Evolutionary conservation across 2,888 invertebrate genomes (phyloP).

Genomic region (Drosophila recens): DNA sequence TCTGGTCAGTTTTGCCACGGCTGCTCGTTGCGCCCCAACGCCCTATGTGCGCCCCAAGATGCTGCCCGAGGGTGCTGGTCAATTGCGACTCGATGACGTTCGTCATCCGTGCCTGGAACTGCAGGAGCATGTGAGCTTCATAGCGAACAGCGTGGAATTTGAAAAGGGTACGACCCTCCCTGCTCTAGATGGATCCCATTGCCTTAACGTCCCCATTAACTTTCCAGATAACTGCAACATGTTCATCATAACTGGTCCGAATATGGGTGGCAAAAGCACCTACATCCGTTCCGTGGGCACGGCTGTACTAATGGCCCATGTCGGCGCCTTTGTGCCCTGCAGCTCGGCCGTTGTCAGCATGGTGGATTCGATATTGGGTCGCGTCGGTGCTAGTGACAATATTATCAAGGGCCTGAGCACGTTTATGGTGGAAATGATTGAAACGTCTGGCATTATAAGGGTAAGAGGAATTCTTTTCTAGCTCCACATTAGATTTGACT

Average conservation of each 20-base stretch:
- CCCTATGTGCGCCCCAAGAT: conserved; percentile 93
- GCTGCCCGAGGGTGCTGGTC: conserved; percentile 87
- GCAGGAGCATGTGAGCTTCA: conserved; percentile 94
- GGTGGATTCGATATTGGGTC: conserved; percentile 93
- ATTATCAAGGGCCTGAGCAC: conserved; percentile 97
- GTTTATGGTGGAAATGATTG: conserved; percentile 99
- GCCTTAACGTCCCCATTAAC: conserved; percentile 5
- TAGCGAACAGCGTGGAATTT: conserved; percentile 95
- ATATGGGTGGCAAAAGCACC: conserved; percentile 99
- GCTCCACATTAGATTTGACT: neutral
- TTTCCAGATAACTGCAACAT: conserved; percentile 86
- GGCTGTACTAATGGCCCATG: conserved; percentile 94
- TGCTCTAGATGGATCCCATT: too few relatives aligned
- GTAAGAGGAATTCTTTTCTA: conserved; percentile 85
- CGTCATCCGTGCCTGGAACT: conserved; percentile 98
- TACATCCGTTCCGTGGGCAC: conserved; percentile 95
- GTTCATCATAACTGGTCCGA: conserved; percentile 92
- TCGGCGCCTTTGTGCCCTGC: conserved; percentile 97
- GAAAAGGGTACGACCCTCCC: conserved; percentile 87
- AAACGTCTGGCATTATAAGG: conserved; percentile 95
- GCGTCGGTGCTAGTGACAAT: conserved; percentile 97
- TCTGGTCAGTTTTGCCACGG: conserved; percentile 93
- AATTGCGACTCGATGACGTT: conserved; percentile 88
- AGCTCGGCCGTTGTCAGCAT: conserved; percentile 91
- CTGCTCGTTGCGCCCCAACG: conserved; percentile 90